Evolutionary conservation across 2,797 vertebrate species (phyloP).

Genomic region (Rhynchotus rufescens): DNA sequence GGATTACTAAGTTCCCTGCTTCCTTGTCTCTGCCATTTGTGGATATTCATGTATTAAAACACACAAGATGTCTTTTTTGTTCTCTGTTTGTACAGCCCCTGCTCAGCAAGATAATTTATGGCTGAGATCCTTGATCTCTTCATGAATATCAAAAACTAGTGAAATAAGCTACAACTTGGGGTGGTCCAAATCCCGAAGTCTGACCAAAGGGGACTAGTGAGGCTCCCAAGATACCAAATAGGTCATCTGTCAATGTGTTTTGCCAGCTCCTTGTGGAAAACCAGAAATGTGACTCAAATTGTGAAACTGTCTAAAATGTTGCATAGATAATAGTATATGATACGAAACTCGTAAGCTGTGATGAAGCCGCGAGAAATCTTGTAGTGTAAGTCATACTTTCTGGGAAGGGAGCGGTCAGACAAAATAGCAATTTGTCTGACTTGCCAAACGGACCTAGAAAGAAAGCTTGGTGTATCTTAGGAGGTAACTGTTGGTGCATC

Average conservation of each 20-base stretch:
- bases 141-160: neutral
- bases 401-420: neutral
- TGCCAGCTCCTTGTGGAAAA: constrained; percentile 16
- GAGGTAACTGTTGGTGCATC: neutral
- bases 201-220: neutral
- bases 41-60: neutral
- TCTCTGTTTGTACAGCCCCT: neutral
- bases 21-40: neutral
- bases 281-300: neutral
- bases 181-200: neutral
- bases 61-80: neutral
- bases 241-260: neutral
- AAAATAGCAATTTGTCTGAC: neutral
- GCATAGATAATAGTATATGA: neutral
- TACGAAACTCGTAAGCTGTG: neutral
- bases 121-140: neutral
- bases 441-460: neutral
- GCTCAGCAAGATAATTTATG: neutral
- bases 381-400: accelerated
- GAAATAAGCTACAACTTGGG: neutral
- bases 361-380: neutral
- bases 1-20: neutral
- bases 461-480: neutral
- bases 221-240: neutral
- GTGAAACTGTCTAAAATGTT: neutral